A percentile compares a stretch with the other conserved stretches of the same genome.
These are phyloP conservation scores for Eupithecia tripunctaria DNA, from an alignment of 2,888 invertebrate genomes.

Conservation along the genomic window DNA sequence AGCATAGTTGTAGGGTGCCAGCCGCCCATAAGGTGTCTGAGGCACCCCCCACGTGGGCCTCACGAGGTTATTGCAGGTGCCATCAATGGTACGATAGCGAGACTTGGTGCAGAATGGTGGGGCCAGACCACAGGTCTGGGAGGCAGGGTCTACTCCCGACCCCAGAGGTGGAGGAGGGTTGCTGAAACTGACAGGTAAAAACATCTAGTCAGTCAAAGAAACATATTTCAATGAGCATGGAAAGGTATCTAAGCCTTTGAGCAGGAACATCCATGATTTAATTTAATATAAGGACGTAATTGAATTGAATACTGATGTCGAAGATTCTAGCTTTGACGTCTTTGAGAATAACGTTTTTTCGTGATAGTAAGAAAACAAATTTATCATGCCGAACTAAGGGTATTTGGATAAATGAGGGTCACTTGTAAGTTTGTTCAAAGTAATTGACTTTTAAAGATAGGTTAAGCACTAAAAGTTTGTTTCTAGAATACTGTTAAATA, in stretches of 20 bases:
- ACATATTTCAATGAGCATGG: not conserved
- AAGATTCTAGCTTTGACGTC: not conserved
- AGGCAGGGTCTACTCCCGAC: constrained; percentile 70
- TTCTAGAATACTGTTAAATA: not conserved
- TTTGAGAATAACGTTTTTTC: not conserved
- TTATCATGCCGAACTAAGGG: not conserved
- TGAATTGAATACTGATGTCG: not conserved
- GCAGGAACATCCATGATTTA: not conserved
- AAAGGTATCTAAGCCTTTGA: not conserved
- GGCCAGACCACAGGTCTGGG: constrained; percentile 77
- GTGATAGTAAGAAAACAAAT: not conserved
- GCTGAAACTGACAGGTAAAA: constrained; percentile 64
- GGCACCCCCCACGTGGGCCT: constrained; percentile 93
- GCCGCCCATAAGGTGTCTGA: constrained; percentile 87
- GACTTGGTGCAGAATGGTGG: constrained; percentile 79
- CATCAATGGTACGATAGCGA: constrained; percentile 91
- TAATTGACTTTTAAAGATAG: not conserved
- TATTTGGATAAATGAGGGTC: not conserved
- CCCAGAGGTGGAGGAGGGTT: constrained; percentile 75
- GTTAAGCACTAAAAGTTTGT: not conserved
- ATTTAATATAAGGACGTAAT: not conserved
- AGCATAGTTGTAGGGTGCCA: constrained; percentile 86
- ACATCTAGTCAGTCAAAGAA: constrained; percentile 4
- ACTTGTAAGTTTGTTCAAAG: not conserved
- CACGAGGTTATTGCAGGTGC: constrained; percentile 96